phyloP scores from a whole-genome alignment of 2,113 vertebrate genomes.

The Sula dactylatra region DNA sequence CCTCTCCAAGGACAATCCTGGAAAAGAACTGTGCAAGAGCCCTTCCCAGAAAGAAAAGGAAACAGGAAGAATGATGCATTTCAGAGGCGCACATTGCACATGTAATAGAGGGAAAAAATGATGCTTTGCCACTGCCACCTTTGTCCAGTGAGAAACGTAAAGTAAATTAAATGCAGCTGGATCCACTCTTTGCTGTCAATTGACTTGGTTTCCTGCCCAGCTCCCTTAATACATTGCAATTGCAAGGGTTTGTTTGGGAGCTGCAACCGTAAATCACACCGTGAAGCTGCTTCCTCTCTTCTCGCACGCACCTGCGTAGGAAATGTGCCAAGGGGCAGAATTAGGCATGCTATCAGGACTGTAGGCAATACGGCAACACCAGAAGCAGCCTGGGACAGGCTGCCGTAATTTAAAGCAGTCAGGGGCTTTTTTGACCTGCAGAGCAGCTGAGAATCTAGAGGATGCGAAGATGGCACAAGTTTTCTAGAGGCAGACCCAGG shows the following conservation, averaged over 20 bases:
- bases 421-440: not conserved
- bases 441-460: conserved; percentile 19
- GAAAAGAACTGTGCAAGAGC: not conserved
- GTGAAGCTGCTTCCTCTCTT: not conserved
- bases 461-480: not conserved
- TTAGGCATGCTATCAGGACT: not conserved
- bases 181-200: not conserved
- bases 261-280: not conserved
- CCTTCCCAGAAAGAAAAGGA: not conserved
- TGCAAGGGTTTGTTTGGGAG: not conserved
- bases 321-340: not conserved
- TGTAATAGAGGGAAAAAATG: not conserved
- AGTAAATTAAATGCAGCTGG: conserved; percentile 2
- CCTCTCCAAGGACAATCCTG: not conserved
- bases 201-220: conserved; percentile 19
- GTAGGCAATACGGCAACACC: not conserved
- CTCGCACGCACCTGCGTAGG: not conserved
- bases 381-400: not conserved
- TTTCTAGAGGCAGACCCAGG: not conserved
- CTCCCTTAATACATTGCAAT: not conserved
- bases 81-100: not conserved
- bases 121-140: not conserved
- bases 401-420: not conserved
- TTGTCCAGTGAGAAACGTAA: not conserved
- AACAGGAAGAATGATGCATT: not conserved